Percentiles rank a stretch among this genome's conserved stretches.
Conservation (phyloP, 2,113 vertebrate species). For the Paedocypris sp. region DNA sequence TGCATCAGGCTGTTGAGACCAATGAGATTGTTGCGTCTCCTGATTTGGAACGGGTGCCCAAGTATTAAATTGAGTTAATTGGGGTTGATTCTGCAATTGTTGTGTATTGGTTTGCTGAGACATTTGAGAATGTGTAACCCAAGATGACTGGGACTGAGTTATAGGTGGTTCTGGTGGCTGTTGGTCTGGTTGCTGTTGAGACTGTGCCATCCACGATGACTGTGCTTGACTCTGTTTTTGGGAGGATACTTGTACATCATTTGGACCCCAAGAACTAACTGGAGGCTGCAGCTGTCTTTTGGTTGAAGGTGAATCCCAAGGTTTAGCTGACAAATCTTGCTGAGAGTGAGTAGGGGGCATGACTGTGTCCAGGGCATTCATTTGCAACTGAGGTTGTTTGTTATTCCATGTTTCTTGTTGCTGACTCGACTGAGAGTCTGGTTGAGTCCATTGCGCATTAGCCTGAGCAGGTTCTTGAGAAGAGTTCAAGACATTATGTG, state of each 20-base stretch:
- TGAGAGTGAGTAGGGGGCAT: slow-evolving; percentile 16
- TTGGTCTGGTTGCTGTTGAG: slow-evolving; percentile 44
- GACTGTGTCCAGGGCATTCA: slow-evolving; percentile 16
- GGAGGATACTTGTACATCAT: slow-evolving; percentile 39
- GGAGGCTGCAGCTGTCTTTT: slow-evolving; percentile 44
- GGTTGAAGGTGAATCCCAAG: slow-evolving; percentile 38
- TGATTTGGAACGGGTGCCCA: slow-evolving; percentile 37
- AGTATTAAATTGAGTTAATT: slow-evolving; percentile 5
- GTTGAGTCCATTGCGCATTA: slow-evolving; percentile 35
- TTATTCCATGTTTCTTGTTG: slow-evolving; percentile 40
- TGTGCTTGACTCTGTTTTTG: slow-evolving; percentile 41
- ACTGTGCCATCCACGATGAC: slow-evolving; percentile 33
- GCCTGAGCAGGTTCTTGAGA: slow-evolving; percentile 35
- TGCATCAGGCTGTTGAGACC: slow-evolving; percentile 37
- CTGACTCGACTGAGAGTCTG: slow-evolving; percentile 38
- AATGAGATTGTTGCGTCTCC: slow-evolving; percentile 33
- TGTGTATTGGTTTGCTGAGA: slow-evolving; percentile 24
- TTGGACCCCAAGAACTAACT: slow-evolving; percentile 39
- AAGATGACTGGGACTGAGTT: slow-evolving; percentile 44
- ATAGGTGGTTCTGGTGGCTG: slow-evolving; percentile 35
- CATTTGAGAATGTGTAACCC: slow-evolving; percentile 29
- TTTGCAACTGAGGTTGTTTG: slow-evolving; percentile 24
- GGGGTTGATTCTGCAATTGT: slow-evolving; percentile 30
- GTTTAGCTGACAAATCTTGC: slow-evolving; percentile 36
- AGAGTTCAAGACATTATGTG: slow-evolving; percentile 6